Evolutionary conservation across 2,797 vertebrate species (phyloP), one percentile per base, ranked within the genome.

Genomic region (Rhinogobio ventralis): DNA sequence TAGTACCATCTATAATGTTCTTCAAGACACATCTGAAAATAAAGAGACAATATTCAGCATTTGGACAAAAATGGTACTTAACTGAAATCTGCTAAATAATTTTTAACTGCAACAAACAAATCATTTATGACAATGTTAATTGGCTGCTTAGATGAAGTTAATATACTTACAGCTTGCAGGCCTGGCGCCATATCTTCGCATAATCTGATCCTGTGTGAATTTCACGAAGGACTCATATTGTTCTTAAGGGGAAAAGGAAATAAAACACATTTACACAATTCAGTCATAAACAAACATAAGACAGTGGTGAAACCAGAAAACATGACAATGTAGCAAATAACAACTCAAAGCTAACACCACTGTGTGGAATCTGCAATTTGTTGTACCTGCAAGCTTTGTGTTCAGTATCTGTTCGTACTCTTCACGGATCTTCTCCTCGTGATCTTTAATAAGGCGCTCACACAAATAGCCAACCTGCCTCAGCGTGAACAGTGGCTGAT

Each of bases 171-270:
- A 98, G 94, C 97, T 97, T 87, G 97, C 96, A 90, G 97, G 96
- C 90, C 97, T 94, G 91, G 96, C 95, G 51, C 97, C 97, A 76
- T 97, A 98, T 95, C 96, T 95, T 95, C 96, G 95, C 96, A 98
- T 98, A 89, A 98, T 97, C 94, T 98, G 97, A 94, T 98, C 97
- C 94, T 98, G 97, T 94, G 97, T 98, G 94, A 98, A 98, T 95
- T 98, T 98, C 96, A 98, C 97, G 95, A 98, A 98, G 89, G 97
- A 97, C 95, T 98, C 97, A 91, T 98, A 98, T 95, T 98, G 97
- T 96, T 98, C 97, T 97, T 93, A 25, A 81, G 15, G 51, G 88
- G 82, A 46, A 86, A 9, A 69, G 28, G 20, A 64, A 42, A 7
- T 42, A 42, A 42, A 42, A 42, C 8, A 10, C 33, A 74, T 33